Conservation (phyloP, 2,113 vertebrate genomes). For the Alethe diademata region DNA sequence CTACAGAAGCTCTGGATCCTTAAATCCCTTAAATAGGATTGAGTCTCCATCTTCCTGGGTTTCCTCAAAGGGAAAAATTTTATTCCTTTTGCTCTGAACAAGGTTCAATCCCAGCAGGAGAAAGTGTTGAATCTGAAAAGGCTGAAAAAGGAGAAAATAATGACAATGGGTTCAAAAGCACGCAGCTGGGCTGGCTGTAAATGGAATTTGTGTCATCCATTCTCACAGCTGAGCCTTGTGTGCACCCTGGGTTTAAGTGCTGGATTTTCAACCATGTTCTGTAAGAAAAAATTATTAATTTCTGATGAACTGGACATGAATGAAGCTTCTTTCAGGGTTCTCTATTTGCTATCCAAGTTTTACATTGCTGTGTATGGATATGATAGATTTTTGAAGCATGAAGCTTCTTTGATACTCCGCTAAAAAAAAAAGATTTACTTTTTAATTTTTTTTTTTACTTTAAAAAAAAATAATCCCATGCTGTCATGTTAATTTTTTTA, state of each 20-base stretch:
- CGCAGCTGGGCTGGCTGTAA: not conserved
- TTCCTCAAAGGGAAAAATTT: not conserved
- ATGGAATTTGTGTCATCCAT: not conserved
- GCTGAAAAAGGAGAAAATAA: not conserved
- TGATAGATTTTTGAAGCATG: accelerated
- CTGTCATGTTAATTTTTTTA: not conserved
- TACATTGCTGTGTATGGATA: not conserved
- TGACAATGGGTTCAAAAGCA: not conserved
- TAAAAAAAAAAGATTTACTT: not conserved
- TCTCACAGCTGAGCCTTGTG: not conserved
- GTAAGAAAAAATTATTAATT: not conserved
- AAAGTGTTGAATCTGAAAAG: not conserved
- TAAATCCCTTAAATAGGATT: not conserved
- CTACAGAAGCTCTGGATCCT: not conserved
- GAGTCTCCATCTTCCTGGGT: not conserved
- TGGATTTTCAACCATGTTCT: not conserved
- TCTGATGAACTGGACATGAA: not conserved
- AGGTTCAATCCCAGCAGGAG: not conserved
- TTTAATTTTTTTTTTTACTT: not conserved
- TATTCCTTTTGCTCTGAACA: not conserved
- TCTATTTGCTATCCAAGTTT: not conserved
- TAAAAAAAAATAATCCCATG: not conserved
- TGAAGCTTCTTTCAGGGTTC: not conserved
- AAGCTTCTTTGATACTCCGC: not conserved
- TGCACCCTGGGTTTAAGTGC: not conserved